A percentile compares a stretch with the other conserved stretches of the same genome.
Conservation (phyloP, 2,113 vertebrate genomes). For the Carettochelys insculpta region DNA sequence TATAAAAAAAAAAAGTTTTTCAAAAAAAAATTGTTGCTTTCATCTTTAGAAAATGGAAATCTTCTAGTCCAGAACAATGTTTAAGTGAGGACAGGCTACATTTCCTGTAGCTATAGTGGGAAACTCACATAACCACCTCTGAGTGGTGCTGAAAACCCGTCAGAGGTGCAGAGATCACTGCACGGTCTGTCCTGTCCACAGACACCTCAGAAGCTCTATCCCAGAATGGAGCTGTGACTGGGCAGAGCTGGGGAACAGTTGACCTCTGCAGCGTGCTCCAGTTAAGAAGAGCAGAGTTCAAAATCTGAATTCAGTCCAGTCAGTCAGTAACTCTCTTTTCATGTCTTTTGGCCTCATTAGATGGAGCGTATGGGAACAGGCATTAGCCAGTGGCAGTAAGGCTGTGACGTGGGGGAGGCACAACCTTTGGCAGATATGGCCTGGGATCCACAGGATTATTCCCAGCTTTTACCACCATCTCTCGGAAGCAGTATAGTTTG, state of each 20-base stretch:
- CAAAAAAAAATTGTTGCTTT: not conserved
- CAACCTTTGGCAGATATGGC: not conserved
- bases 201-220: not conserved
- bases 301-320: not conserved
- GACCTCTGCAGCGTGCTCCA: not conserved
- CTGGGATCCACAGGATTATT: not conserved
- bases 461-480: not conserved
- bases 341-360: not conserved
- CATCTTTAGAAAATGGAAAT: slow-evolving; percentile 3
- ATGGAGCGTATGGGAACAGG: not conserved
- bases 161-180: not conserved
- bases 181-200: not conserved
- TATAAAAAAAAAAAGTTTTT: not conserved
- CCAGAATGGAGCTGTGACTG: not conserved
- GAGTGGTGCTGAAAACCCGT: not conserved
- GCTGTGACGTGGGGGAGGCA: not conserved
- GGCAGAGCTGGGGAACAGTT: not conserved
- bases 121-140: not conserved
- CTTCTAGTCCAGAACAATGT: not conserved
- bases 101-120: not conserved
- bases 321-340: not conserved
- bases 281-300: not conserved
- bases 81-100: not conserved
- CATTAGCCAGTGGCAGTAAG: rapidly evolving
- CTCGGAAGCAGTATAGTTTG: not conserved